Conservation (phyloP, 2,888 invertebrate genomes). For the Deroplatys truncata region DNA sequence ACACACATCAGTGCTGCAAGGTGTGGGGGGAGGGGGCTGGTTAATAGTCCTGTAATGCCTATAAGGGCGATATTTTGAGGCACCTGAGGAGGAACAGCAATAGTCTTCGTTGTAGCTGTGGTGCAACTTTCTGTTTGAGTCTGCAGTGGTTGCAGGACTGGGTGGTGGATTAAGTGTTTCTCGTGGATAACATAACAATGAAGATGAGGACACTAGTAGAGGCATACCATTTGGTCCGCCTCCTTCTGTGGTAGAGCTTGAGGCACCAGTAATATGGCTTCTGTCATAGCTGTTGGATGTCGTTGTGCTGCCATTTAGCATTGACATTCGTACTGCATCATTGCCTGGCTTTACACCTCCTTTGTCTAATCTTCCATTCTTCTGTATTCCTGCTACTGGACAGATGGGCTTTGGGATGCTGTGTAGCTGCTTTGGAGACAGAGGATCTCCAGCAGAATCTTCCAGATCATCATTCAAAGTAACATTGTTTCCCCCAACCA, state of each 20-base stretch:
- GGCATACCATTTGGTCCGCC: slow-evolving; percentile 27
- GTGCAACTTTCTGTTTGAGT: slow-evolving; percentile 44
- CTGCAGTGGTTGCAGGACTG: slow-evolving; percentile 76
- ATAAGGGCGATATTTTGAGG: slow-evolving; percentile 65
- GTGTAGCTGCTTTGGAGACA: slow-evolving; percentile 51
- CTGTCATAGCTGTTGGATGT: slow-evolving; percentile 56
- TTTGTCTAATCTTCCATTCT: neutral
- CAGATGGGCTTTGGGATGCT: slow-evolving; percentile 24
- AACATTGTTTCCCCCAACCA: slow-evolving; percentile 36
- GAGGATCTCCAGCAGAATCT: slow-evolving; percentile 62
- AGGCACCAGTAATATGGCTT: slow-evolving; percentile 63
- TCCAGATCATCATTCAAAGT: slow-evolving; percentile 48
- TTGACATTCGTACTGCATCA: slow-evolving; percentile 59
- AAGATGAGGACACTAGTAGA: slow-evolving; percentile 31
- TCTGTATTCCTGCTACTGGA: slow-evolving; percentile 10
- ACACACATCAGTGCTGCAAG: slow-evolving; percentile 91
- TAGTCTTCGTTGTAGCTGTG: slow-evolving; percentile 33
- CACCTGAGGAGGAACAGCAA: slow-evolving; percentile 48
- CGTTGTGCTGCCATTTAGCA: slow-evolving; percentile 54
- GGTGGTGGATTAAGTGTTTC: slow-evolving; percentile 89
- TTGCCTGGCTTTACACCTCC: slow-evolving; percentile 38
- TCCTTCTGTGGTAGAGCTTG: slow-evolving; percentile 30
- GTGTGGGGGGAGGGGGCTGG: slow-evolving; percentile 90
- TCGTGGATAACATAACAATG: slow-evolving; percentile 64
- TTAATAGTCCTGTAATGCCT: slow-evolving; percentile 71